Evolutionary conservation across 2,797 vertebrate species (phyloP), one percentile per base, ranked within the genome.

Genomic region (Delichon dasypus): DNA sequence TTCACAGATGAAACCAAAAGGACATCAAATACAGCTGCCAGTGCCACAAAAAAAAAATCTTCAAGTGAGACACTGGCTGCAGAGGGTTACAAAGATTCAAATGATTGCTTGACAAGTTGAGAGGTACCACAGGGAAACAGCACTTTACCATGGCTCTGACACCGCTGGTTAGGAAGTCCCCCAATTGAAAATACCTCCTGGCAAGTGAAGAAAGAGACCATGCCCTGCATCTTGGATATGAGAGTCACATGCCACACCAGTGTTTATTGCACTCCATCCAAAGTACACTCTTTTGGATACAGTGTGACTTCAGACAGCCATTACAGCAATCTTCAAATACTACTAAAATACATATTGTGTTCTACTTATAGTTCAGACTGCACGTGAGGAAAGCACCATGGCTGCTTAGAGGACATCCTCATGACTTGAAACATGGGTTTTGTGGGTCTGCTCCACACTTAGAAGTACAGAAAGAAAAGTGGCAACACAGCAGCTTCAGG

Each of bases 331-430:
- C 34, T 50, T 73, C 23, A 61, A 48, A 32, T 11, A 67, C 32
- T 45, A 62, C 32, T 47, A 27, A 62, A 77, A 73, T 3, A 0
- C 4, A 6, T 2, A 11, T 5, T 0, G 0, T 36, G 13, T 36
- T 47, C 38, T 40, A 26, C 34, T 48, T 27, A 50, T 3, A 53
- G 45, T 38, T 86, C 11, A 42, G 36, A 23, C 16, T 25, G 18
- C 0, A 0, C 26, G 47, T 38, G 47, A 90, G 29, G 7, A 27
- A 50, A 84, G 32, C 5, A 40, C 34, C 2, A 1, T 25, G 18
- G 7, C 15, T 29, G 38, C 34, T 57, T 11, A 44, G 32, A 47
- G 36, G 21, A 58, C 7, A 42, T 4, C 14, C 3, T 21, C 16
- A 22, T 26, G 38, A 78, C 2, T 38, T 3, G 0, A 7, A 84